Evolutionary conservation across 2,888 invertebrate genomes (phyloP), one percentile per base, ranked within the genome.

Genomic region (Trissoscelio sp.): DNA sequence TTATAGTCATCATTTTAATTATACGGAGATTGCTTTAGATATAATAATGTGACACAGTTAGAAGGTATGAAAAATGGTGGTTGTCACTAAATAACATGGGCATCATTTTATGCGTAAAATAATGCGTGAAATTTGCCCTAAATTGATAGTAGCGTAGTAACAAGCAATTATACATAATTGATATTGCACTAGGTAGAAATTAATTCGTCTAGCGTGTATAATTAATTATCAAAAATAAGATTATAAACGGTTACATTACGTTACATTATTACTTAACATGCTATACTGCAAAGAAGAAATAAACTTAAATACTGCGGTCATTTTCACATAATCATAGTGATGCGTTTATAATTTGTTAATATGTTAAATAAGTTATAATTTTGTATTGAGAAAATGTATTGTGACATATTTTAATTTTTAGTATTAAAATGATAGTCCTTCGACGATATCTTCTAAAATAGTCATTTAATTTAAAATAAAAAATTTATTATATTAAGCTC

Each of bases 191-290:
- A 42, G 16, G 42, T 42, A 16, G 3, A 42, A 14, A 42, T 16
- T 42, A 42, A 42, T 42, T 4, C 16, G 16, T 42, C 6, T 14
- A 42, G 11, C 34, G 42, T 42, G 16, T 16, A 42, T 16, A 42
- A 42, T 42, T 42, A 42, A 42, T 42, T 42, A 42, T 42, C 42
- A 42, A 42, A 42, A 42, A 42, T 42, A 42, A 16, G 16, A 42
- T 42, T 42, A 9, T 42, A 42, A 42, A 42, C 42, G 42, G 3
- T 42, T 42, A 16, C 42, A 42, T 42, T 16, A 16, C 5, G 11
- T 2, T 16, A 16, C 14, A 42, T 42, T 42, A 42, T 42, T 37
- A 37, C 16, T 14, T 14, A 14, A 42, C 42, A 42, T 42, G 42
- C 42, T 14, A 42, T 14, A 14, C 7, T 16, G 16, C 3, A 14